Evolutionary conservation across 2,888 invertebrate genomes (phyloP), one percentile per base, ranked within the genome.

Genomic region (Zaprionus bogoriensis): DNA sequence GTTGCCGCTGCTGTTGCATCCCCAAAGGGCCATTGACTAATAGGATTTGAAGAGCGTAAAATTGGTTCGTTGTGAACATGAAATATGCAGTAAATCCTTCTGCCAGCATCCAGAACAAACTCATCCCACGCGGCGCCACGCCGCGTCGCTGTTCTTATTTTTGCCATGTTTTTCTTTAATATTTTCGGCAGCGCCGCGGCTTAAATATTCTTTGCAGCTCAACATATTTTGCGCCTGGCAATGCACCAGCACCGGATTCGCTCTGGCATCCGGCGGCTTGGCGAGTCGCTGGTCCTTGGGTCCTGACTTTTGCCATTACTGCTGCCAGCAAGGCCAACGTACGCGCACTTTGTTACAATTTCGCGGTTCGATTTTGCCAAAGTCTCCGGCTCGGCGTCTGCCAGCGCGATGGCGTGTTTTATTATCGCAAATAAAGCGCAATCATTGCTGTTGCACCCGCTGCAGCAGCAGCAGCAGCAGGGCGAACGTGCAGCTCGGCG

Each of bases 21-120:
- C 88, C 88, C 85, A 85, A 82, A 82, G 89, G 89, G 82, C 80
- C 89, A 89, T 89, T 90, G 89, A 90, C 90, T 90, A 90, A 90
- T 90, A 90, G 90, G 90, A 90, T 90, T 90, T 90, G 90, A 90
- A 90, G 89, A 90, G 90, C 90, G 90, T 90, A 90, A 90, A 90
- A 90, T 90, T 90, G 90, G 90, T 90, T 90, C 90, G 89, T 89
- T 90, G 90, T 89, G 90, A 90, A 90, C 90, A 90, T 90, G 88
- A 90, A 90, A 90, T 90, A 90, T 90, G 90, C 90, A 90, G 89
- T 90, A 90, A 89, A 90, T 90, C 90, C 90, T 89, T 90, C 75
- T 81, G 84, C 84, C 71, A 71, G 80, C 76, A 70, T 65, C 62
- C 72, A 62, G 65, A 68, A 64, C 54, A 60, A 64, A 58, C 60